Percentiles rank a stretch among this genome's conserved stretches.
These are phyloP conservation scores for Drosophila monieri DNA, from an alignment of 2,888 invertebrate species.

Conservation along the genomic window DNA sequence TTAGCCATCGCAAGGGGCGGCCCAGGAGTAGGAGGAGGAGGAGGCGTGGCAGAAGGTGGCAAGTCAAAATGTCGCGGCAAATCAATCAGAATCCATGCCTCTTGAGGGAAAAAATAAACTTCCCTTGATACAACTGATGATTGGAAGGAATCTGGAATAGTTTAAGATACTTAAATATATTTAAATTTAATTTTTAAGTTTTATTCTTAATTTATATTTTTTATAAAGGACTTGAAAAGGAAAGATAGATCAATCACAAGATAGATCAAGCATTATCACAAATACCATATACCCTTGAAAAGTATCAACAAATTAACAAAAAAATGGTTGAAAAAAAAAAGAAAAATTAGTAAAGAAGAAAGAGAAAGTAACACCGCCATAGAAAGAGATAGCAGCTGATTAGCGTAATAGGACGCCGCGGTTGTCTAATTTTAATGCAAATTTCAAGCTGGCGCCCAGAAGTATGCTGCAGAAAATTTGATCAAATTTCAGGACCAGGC, in stretches of 20 bases:
- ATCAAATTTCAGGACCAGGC: slow-evolving; percentile 28
- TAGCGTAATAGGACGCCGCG: slow-evolving; percentile 59
- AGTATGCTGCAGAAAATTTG: slow-evolving; percentile 40
- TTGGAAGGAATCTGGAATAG: too few species aligned
- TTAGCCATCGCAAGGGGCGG: slow-evolving; percentile 46
- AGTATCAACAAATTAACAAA: slow-evolving; percentile 53
- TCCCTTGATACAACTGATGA: too few species aligned
- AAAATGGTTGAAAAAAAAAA: neutral
- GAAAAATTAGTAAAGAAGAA: neutral
- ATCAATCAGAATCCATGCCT: slow-evolving; percentile 57
- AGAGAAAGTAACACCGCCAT: slow-evolving; percentile 9
- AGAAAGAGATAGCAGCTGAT: slow-evolving; percentile 38
- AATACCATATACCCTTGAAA: too few species aligned
- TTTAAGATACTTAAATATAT: too few species aligned
- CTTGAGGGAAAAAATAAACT: neutral
- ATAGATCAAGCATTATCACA: too few species aligned
- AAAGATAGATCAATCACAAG: too few species aligned
- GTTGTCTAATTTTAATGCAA: slow-evolving; percentile 65
- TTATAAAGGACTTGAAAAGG: too few species aligned
- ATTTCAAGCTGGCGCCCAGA: slow-evolving; percentile 48
- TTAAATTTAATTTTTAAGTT: neutral
- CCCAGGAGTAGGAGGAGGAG: slow-evolving; percentile 3
- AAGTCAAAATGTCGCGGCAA: slow-evolving; percentile 50
- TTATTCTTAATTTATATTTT: too few species aligned
- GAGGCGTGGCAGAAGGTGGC: neutral